Percentiles rank a stretch among this genome's conserved stretches.
phyloP scores from a whole-genome alignment of 37 sponge, comb jelly and placozoan species.

The Ianthella basta region DNA sequence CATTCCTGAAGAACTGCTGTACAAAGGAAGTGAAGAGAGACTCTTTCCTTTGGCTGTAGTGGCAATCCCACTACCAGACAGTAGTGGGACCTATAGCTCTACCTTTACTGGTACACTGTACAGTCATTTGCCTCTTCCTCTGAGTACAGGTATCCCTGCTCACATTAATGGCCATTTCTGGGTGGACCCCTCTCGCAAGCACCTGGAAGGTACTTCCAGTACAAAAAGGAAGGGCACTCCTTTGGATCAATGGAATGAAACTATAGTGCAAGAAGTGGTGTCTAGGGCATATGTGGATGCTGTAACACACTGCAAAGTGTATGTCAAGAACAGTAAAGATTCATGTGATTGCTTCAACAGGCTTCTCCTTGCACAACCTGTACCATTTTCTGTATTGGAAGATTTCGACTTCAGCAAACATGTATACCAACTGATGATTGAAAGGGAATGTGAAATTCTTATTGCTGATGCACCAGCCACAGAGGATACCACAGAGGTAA shows the following conservation, averaged over 20 bases:
- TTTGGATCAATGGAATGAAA: conserved; percentile 44
- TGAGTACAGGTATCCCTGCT: conserved; percentile 52
- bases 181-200: conserved; percentile 74
- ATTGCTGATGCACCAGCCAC: background rate
- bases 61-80: conserved; percentile 35
- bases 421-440: conserved; percentile 1
- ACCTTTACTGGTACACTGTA: conserved; percentile 32
- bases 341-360: conserved; percentile 43
- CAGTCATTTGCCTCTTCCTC: conserved; percentile 64
- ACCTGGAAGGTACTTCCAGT: conserved; percentile 35
- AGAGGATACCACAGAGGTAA: background rate
- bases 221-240: background rate
- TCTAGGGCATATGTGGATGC: conserved; percentile 47
- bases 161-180: conserved; percentile 77
- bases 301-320: conserved; percentile 20
- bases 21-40: background rate
- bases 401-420: conserved; percentile 2
- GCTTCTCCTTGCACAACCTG: conserved; percentile 28
- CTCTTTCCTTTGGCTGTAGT: conserved; percentile 60
- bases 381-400: background rate
- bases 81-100: too few species aligned
- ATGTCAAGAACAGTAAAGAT: background rate
- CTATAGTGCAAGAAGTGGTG: conserved; percentile 27
- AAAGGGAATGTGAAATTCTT: background rate
- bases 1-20: background rate